Evolutionary conservation across 2,113 vertebrate genomes (phyloP), one percentile per base, ranked within the genome.

Genomic region (Seriola rivoliana): DNA sequence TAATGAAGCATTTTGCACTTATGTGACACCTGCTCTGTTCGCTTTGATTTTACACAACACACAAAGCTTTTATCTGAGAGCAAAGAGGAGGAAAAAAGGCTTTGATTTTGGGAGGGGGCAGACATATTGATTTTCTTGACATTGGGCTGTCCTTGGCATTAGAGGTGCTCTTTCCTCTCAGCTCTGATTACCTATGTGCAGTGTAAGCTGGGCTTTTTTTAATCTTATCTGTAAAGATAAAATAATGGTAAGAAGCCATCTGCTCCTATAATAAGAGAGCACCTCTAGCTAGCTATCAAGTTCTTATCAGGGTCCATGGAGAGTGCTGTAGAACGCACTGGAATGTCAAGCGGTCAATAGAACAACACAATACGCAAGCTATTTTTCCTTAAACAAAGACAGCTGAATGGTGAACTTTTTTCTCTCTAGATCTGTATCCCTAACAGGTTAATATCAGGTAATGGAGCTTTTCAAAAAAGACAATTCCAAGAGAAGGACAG

Each of bases 71-170:
- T 89, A 92, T 91, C 84, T 68, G 55, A 75, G 80, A 9, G 75
- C 71, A 52, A 36, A 62, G 64, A 86, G 80, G 48, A 87, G 68
- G 8, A 34, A 71, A 52, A 54, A 73, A 36, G 48, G 34, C 64
- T 86, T 91, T 90, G 83, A 81, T 90, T 91, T 93, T 84, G 81
- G 88, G 86, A 84, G 75, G 76, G 78, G 80, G 73, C 55, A 80
- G 86, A 90, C 85, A 21, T 89, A 93, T 93, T 81, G 92, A 94
- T 92, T 92, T 89, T 87, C 78, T 69, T 92, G 87, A 93, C 93
- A 91, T 91, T 91, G 89, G 86, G 75, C 78, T 92, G 85, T 91
- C 89, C 90, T 92, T 90, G 87, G 88, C 81, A 76, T 92, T 77
- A 83, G 82, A 91, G 71, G 82, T 85, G 86, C 63, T 87, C 81